Evolutionary conservation across 2,113 vertebrate species (phyloP), one percentile per base, ranked within the genome.

Genomic region (Chaenogobius annularis): DNA sequence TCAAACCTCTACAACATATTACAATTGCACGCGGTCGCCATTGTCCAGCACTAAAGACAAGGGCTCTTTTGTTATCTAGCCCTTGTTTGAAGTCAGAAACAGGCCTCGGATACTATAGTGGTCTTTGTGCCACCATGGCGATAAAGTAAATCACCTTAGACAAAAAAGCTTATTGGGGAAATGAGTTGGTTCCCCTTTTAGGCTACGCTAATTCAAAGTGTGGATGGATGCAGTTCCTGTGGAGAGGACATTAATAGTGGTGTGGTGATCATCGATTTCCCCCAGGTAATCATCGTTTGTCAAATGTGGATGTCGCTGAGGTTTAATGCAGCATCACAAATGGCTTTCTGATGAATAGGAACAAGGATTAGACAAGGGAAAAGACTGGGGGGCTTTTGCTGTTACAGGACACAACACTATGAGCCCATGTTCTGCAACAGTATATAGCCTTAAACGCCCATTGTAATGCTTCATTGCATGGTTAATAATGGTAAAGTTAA

Each of bases 321-420:
- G 80, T 90, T 92, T 91, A 91, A 90, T 84, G 84, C 83, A 13
- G 82, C 73, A 68, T 84, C 76, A 87, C 85, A 85, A 92, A 92
- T 88, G 83, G 81, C 69, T 89, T 92, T 85, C 83, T 91, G 90
- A 92, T 90, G 74, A 91, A 90, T 88, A 80, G 69, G 73, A 88
- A 86, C 81, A 89, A 89, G 62, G 79, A 72, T 77, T 73, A 47
- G 50, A 78, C 69, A 59, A 78, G 65, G 37, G 68, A 58, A 13
- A 58, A 26, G 55, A 58, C 55, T 14, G 22, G 55, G 50, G 55
- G 55, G 22, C 55, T 55, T 77, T 55, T 73, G 73, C 77, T 69
- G 63, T n/a, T 10, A 10, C 20, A 9, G 1, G 61, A n/a, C 46
- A 72, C 69, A 81, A 55, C 63, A 66, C 66, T 44, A 35, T 37